Percentiles rank a stretch among this genome's conserved stretches.
phyloP scores from a whole-genome alignment of 2,888 invertebrate species.

The Holacanthella duospinosa region DNA sequence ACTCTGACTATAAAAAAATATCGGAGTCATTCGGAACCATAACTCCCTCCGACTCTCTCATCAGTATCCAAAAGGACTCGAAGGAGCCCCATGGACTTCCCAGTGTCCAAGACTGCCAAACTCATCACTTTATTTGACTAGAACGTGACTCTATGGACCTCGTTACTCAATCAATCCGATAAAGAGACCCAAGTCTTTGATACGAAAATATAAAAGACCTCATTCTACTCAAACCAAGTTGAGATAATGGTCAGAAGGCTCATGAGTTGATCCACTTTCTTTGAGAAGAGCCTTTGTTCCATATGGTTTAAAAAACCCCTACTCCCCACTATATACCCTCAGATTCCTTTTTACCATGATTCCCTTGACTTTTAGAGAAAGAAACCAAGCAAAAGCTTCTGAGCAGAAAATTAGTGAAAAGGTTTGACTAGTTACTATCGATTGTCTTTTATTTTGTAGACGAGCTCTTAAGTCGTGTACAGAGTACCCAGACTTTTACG shows the following conservation, averaged over 20 bases:
- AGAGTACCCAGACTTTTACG: no score
- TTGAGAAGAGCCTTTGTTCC: background rate
- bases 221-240: background rate
- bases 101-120: background rate
- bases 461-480: no score
- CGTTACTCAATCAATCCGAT: constrained; percentile 2
- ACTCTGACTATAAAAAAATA: no score
- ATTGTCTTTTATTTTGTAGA: no score
- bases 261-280: background rate
- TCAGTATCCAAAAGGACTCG: no score
- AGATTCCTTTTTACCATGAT: background rate
- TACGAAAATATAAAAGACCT: background rate
- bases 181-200: background rate
- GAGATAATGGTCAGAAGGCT: background rate
- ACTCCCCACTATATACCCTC: background rate
- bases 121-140: background rate
- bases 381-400: background rate
- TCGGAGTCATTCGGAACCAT: no score
- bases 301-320: background rate
- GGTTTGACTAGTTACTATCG: no score
- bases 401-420: background rate
- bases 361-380: background rate
- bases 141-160: background rate
- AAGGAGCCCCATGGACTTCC: background rate
- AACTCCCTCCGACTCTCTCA: background rate